These are phyloP conservation scores for Orchesella cincta DNA, from an alignment of 1,140 invertebrate genomes.

Conservation along the genomic window DNA sequence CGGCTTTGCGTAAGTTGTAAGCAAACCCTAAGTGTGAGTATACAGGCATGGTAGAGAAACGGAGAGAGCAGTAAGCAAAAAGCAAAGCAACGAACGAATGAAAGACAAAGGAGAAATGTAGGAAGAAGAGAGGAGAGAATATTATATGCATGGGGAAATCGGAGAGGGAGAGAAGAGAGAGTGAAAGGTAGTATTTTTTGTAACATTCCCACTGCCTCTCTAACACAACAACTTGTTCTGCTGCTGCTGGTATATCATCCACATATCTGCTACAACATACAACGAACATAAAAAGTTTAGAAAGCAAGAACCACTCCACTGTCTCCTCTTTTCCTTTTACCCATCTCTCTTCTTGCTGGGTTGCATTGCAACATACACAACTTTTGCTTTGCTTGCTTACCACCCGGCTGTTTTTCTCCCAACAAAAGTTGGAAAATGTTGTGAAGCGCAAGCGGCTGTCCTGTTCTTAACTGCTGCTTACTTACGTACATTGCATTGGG, in stretches of 20 bases:
- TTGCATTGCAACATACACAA: background rate
- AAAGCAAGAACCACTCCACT: background rate
- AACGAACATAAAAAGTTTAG: background rate
- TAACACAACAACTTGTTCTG: no score
- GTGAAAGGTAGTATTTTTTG: no score
- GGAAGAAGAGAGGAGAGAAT: background rate
- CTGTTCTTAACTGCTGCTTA: background rate
- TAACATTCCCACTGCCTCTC: no score
- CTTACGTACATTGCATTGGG: background rate
- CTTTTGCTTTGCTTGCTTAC: background rate
- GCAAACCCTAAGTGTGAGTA: background rate
- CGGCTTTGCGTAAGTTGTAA: background rate
- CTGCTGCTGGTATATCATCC: no score
- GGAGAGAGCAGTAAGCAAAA: background rate
- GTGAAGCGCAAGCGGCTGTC: background rate
- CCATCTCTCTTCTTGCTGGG: background rate
- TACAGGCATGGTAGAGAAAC: no score
- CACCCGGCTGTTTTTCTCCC: background rate
- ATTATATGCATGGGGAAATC: no score
- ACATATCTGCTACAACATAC: no score
- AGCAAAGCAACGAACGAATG: background rate
- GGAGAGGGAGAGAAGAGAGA: no score
- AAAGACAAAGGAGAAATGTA: background rate
- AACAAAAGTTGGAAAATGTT: background rate
- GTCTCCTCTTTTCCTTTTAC: background rate